Evolutionary conservation across 2,113 vertebrate genomes (phyloP).

Genomic region (Hypomesus transpacificus): DNA sequence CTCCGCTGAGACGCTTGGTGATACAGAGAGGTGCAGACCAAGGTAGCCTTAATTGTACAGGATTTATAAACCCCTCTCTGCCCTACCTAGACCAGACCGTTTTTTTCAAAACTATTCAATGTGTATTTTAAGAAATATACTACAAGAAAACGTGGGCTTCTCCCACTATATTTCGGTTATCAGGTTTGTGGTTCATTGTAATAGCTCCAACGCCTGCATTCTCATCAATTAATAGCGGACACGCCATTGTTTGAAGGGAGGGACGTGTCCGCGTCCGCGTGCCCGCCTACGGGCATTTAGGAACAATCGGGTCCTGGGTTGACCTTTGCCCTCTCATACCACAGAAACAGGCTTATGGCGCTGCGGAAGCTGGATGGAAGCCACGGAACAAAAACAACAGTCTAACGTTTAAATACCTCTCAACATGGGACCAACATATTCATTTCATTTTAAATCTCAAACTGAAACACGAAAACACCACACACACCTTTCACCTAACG

Average conservation of each 20-base stretch:
- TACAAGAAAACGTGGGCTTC: not conserved
- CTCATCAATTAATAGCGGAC: not conserved
- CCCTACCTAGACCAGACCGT: too few species aligned
- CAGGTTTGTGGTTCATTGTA: not conserved
- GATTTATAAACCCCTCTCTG: not conserved
- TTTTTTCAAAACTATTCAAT: too few species aligned
- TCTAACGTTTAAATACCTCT: not conserved
- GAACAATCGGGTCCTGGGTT: slow-evolving; percentile 59
- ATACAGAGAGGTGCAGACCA: not conserved
- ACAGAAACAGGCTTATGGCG: slow-evolving; percentile 54
- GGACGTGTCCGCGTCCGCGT: slow-evolving; percentile 35
- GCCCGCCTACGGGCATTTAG: slow-evolving; percentile 63
- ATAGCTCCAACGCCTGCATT: not conserved
- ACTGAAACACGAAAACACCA: slow-evolving; percentile 3
- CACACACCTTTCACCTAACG: not conserved
- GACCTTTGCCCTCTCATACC: slow-evolving; percentile 71
- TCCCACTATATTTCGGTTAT: not conserved
- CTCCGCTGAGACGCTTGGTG: not conserved
- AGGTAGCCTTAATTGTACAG: not conserved
- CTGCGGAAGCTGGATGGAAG: slow-evolving; percentile 41
- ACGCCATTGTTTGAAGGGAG: slow-evolving; percentile 30
- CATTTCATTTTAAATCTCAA: not conserved
- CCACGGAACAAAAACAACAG: slow-evolving; percentile 31
- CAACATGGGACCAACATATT: too few species aligned
- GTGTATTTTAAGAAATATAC: not conserved